Conservation (phyloP, 1,140 invertebrate species). For the Amyelois transitella region DNA sequence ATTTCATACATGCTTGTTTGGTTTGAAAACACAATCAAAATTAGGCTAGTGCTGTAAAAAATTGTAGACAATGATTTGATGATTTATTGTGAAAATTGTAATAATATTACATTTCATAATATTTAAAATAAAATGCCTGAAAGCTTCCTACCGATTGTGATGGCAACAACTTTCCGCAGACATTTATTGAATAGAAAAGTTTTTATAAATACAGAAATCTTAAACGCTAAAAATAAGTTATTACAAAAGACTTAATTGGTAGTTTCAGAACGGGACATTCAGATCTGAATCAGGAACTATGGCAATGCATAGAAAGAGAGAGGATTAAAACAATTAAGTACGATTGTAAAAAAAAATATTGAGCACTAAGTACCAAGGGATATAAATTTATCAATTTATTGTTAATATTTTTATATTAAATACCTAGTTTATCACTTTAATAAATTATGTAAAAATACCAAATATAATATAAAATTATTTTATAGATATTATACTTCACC, state of each 20-base stretch:
- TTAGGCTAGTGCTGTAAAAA: too few species aligned
- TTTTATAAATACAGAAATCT: conserved; percentile 13
- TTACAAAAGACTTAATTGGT: conserved; percentile 9
- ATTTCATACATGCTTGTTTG: conserved; percentile 64
- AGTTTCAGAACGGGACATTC: conserved; percentile 9
- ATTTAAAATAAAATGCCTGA: conserved; percentile 35
- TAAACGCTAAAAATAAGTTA: conserved; percentile 12
- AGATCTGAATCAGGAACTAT: conserved; percentile 20
- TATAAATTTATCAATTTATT: not conserved
- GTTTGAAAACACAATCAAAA: not conserved
- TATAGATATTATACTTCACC: too few species aligned
- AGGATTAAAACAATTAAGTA: not conserved
- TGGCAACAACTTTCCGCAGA: conserved; percentile 27
- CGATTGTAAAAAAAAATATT: not conserved
- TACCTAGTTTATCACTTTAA: not conserved
- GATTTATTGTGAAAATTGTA: too few species aligned
- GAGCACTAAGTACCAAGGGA: not conserved
- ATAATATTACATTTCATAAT: too few species aligned
- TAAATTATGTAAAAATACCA: not conserved
- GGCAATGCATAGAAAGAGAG: not conserved
- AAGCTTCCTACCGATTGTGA: conserved; percentile 70
- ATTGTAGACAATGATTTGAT: too few species aligned
- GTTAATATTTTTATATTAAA: not conserved
- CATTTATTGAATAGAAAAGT: conserved; percentile 46
- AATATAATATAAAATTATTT: not conserved